These are phyloP conservation scores for Dasyurus viverrinus DNA, from an alignment of 2,113 vertebrate species.

Conservation along the genomic window DNA sequence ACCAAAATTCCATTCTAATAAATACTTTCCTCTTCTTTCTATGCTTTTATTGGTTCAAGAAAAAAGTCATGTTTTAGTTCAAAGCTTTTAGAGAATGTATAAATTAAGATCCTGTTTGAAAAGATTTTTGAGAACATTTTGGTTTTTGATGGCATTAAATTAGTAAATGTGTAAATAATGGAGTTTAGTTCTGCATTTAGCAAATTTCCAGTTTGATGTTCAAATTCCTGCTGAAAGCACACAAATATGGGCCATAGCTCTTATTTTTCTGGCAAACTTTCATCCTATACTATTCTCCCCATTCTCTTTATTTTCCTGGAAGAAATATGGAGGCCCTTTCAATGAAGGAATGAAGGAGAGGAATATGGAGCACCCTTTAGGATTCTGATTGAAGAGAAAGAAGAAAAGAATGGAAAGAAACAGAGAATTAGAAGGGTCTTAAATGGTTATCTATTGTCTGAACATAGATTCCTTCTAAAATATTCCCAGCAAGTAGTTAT, in stretches of 20 bases:
- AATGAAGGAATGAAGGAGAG: neutral
- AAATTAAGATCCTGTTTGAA: slow-evolving; percentile 1
- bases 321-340: slow-evolving; percentile 44
- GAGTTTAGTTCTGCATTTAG: neutral
- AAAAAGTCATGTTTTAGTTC: slow-evolving; percentile 28
- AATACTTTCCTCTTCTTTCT: neutral
- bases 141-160: neutral
- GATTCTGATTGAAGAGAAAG: slow-evolving; percentile 38
- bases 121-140: neutral
- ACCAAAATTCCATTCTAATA: neutral
- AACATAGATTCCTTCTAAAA: neutral
- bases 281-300: neutral
- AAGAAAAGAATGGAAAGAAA: neutral
- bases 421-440: neutral
- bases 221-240: slow-evolving; percentile 14
- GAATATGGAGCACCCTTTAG: slow-evolving; percentile 18
- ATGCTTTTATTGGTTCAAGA: neutral
- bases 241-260: slow-evolving; percentile 21
- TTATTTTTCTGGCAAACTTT: neutral
- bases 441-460: neutral
- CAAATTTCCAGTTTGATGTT: slow-evolving; percentile 1
- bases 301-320: slow-evolving; percentile 47
- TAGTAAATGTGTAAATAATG: neutral
- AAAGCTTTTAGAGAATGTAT: slow-evolving; percentile 45
- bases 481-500: neutral